A percentile compares a stretch with the other conserved stretches of the same genome.
Evolutionary conservation across 2,888 invertebrate genomes (phyloP).

Genomic region (Elmis aenea): DNA sequence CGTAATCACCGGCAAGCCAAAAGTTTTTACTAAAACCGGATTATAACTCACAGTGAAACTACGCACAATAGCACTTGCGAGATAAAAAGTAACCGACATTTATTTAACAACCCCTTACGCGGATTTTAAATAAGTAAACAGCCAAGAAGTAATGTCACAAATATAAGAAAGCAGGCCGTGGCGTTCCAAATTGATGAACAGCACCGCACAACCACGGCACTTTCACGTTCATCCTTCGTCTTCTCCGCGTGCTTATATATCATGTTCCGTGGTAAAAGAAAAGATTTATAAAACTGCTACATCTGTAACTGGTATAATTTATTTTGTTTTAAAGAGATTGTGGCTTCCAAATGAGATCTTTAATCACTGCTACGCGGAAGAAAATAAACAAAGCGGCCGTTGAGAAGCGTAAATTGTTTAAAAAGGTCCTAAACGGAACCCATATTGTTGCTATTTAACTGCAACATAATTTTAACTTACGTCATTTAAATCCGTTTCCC

Average conservation of each 20-base stretch:
- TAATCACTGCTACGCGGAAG: no score
- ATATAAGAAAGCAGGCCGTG: no score
- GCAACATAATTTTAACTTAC: no score
- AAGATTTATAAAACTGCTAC: constrained; percentile 20
- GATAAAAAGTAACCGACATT: constrained; percentile 20
- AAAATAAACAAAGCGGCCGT: no score
- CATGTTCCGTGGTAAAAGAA: constrained; percentile 14
- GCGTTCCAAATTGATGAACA: constrained; percentile 13
- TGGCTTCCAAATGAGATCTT: no score
- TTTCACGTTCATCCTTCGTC: constrained; percentile 19
- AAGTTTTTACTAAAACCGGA: constrained; percentile 17
- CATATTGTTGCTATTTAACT: no score
- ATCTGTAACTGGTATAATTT: constrained; percentile 16
- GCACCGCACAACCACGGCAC: constrained; percentile 14
- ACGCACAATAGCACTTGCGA: constrained; percentile 14
- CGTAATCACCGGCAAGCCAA: no score
- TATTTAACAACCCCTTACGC: constrained; percentile 13
- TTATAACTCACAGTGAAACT: constrained; percentile 18
- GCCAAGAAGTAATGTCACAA: no score
- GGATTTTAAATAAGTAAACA: no score
- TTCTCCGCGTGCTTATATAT: constrained; percentile 17
- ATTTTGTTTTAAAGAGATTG: constrained; percentile 16
- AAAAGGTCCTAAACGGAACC: no score
- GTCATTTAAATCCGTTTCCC: no score
- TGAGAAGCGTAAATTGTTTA: no score